Evolutionary conservation across 2,888 invertebrate species (phyloP), one percentile per base, ranked within the genome.

Genomic region (Cenopis cana): DNA sequence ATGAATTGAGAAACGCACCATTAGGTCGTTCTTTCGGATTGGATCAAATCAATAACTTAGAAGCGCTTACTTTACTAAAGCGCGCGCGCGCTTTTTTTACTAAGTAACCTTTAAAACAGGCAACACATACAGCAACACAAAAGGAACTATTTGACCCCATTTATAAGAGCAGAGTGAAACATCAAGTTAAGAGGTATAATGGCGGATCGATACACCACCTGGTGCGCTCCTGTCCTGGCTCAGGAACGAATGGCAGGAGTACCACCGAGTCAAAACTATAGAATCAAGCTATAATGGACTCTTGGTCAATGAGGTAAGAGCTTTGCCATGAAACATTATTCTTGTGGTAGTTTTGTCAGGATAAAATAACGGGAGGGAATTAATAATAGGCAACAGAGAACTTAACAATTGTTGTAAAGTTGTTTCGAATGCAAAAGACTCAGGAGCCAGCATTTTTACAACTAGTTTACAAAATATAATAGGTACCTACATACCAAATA

Each of bases 151-250:
- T 46, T 61, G 71, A 67, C 55, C 66, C 66, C 67, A 71, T 67
- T 61, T 56, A 60, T 65, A 54, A 61, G 46, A 55, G 56, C 14
- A 64, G 52, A 71, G 61, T 71, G 67, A 71, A 67, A 71, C 79
- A 80, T 81, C 78, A 79, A 75, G 62, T 69, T 69, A 62, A 52
- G 76, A 76, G 76, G 72, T 75, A 73, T 74, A 76, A 75, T 72
- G 74, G 71, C 66, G 73, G 74, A 74, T 76, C 79, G 79, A 81
- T 81, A 72, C 59, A 69, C 85, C 87, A 86, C 87, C 86, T 84
- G 86, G 86, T 81, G 85, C 73, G 82, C 77, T 78, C 81, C 46
- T 75, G 59, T 82, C 80, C 76, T 75, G 59, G 33, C 46, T 38
- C 46, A 14, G 55, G 24, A 54, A 62, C 59, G 33, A 61, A 56